Evolutionary conservation across 2,113 vertebrate genomes (phyloP).

Genomic region (Apus apus): DNA sequence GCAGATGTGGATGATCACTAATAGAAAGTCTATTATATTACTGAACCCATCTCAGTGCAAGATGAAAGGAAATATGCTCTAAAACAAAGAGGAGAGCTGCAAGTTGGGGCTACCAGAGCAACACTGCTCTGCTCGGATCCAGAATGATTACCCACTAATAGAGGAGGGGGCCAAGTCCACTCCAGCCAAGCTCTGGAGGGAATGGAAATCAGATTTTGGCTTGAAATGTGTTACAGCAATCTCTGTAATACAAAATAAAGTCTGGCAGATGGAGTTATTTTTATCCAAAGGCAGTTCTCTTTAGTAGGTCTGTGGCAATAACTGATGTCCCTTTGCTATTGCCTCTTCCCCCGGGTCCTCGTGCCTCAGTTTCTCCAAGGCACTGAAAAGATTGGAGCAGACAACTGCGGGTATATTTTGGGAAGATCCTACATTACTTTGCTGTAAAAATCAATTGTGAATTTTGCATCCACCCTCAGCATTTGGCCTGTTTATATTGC

Average conservation of each 20-base stretch:
- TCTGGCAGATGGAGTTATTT: constrained; percentile 57
- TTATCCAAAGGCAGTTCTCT: constrained; percentile 15
- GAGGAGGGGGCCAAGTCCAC: not conserved
- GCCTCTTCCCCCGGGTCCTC: not conserved
- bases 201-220: constrained; percentile 47
- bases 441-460: not conserved
- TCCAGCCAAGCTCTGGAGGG: constrained; percentile 3
- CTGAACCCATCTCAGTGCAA: not conserved
- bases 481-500: constrained; percentile 62
- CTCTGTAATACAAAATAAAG: constrained; percentile 31
- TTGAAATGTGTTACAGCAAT: constrained; percentile 20
- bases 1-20: constrained; percentile 3
- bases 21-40: not conserved
- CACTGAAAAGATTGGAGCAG: not conserved
- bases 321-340: not conserved
- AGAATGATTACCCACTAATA: not conserved
- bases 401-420: not conserved
- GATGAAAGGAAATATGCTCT: constrained; percentile 6
- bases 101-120: not conserved
- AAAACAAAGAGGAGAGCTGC: not conserved
- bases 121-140: not conserved
- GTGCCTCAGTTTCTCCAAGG: constrained; percentile 30
- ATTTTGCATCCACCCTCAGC: constrained; percentile 35
- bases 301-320: not conserved
- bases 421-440: not conserved